These are phyloP conservation scores for Atractosteus spatula DNA, from an alignment of 2,113 vertebrate species.

Conservation along the genomic window DNA sequence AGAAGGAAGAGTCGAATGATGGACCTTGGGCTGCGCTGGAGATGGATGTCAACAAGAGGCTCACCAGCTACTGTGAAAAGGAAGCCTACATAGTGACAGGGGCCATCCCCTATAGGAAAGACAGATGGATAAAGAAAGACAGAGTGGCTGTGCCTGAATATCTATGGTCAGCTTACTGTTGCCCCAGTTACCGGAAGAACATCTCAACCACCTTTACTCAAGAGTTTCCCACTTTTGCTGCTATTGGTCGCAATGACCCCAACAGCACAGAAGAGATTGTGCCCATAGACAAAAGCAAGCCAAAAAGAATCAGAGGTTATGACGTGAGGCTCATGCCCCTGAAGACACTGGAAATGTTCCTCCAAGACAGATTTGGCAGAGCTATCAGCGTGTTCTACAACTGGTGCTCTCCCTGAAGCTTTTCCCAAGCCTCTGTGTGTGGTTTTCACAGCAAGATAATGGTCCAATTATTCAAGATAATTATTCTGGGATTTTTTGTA, in stretches of 20 bases:
- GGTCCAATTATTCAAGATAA: too few species aligned
- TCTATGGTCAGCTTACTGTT: conserved; percentile 63
- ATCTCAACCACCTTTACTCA: conserved; percentile 37
- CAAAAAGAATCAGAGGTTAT: conserved; percentile 40
- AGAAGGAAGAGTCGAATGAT: conserved; percentile 54
- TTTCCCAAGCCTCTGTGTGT: too few species aligned
- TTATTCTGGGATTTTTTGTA: too few species aligned
- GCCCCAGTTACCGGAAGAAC: conserved; percentile 43
- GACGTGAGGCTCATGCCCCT: conserved; percentile 52
- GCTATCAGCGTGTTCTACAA: conserved; percentile 50
- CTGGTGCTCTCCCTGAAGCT: conserved; percentile 31
- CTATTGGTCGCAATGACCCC: conserved; percentile 58
- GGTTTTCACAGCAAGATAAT: too few species aligned
- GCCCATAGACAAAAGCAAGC: conserved; percentile 22
- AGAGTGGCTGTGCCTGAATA: conserved; percentile 61
- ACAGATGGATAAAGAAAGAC: conserved; percentile 47
- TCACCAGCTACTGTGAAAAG: conserved; percentile 42
- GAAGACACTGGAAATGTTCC: conserved; percentile 46
- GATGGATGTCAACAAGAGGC: conserved; percentile 32
- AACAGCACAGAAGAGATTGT: conserved; percentile 62
- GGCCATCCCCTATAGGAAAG: conserved; percentile 47
- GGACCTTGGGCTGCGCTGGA: conserved; percentile 69
- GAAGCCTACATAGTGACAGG: conserved; percentile 54
- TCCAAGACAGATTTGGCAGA: conserved; percentile 38
- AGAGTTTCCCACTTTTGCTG: conserved; percentile 49